Base-by-base conservation (phyloP, 2,797 vertebrate species). In the Masticophis lateralis region DNA sequence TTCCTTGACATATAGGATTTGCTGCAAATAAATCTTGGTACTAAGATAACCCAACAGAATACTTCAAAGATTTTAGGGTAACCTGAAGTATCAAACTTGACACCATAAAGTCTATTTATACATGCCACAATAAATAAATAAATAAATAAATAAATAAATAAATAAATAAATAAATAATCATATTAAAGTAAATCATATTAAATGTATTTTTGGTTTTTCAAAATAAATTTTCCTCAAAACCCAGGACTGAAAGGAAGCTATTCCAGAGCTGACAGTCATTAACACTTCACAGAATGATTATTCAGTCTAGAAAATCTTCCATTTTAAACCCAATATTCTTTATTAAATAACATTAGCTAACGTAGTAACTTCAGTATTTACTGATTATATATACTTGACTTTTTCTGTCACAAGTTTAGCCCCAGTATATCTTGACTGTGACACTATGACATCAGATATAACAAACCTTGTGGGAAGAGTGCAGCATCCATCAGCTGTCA, bases 401-500 rank as follows among this genome's bases (percentile, higher is more conserved):
- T 1, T 56, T 56, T 91, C 28, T 18, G 9, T n/a, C 1, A 22
- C 86, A 88, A 28, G 5, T 14, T 53, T 9, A 66, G 79, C 27
- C 27, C 13, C 3, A 0, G 1, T 92, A 79, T 69, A 32, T 56
- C 93, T 27, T 0, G 47, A n/a, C 0, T 43, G 25, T 93, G 66
- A 74, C 22, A 91, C 20, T 0, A 87, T 22, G 3, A 87, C 87
- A 89, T 91, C 0, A 88, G 94, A 60, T 87, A 57, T 91, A 89
- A 98, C 98, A 95, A 95, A 99, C 98, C 98, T 98, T 95, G 98
- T 98, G 20, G 98, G 98, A 89, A 99, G 98, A 11, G 98, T 98
- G 96, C 98, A 99, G 97, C 98, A 99, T 93, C 98, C 98, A 55
- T 99, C 98, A 74, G 98, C 98, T 0, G 98, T 99, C 96, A 99